Base-by-base conservation (phyloP, 2,888 invertebrate species). In the Spicauda simplicius region DNA sequence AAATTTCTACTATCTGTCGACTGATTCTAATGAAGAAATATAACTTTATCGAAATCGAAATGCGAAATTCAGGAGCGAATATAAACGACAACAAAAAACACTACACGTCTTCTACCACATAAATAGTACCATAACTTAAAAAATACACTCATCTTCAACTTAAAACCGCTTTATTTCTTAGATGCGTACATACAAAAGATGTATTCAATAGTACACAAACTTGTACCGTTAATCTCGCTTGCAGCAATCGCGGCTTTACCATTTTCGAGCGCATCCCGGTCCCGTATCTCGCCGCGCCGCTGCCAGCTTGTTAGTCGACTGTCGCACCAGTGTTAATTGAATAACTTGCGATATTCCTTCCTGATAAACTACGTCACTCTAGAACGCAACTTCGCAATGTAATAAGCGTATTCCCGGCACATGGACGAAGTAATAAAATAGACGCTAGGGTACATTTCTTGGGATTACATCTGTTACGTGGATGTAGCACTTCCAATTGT, bases 311-410 rank as follows among this genome's bases (percentile, higher is more conserved):
- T 86, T 87, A 84, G 84, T 72, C 70, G 77, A 76, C 78, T 59
- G 41, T 59, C 59, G 65, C 30, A 59, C 74, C 76, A 77, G 78
- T 81, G 83, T 84, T 86, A 87, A 87, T 86, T 86, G 85, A 84
- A 80, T 81, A 83, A 83, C 79, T 76, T 75, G 76, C 77, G 76
- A 78, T 81, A 79, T 79, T 30, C 30, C 52, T 79, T 30, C 30
- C 52, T 10, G 59, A 59, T 58, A 53, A 19, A 25, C 12, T n/a
- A 65, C 41, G 18, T 45, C 52, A 48, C 48, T 48, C 16, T 16
- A 48, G 48, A 7, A 16, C 16, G 33, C 33, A 33, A 33, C 33
- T 33, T 33, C 33, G 10, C 33, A 8, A 33, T 48, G 48, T 16
- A 16, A 41, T 41, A 14, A 41, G 41, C 1, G 41, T 41, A 1